phyloP scores from a whole-genome alignment of 2,797 vertebrate genomes.

The Podarcis lilfordi region DNA sequence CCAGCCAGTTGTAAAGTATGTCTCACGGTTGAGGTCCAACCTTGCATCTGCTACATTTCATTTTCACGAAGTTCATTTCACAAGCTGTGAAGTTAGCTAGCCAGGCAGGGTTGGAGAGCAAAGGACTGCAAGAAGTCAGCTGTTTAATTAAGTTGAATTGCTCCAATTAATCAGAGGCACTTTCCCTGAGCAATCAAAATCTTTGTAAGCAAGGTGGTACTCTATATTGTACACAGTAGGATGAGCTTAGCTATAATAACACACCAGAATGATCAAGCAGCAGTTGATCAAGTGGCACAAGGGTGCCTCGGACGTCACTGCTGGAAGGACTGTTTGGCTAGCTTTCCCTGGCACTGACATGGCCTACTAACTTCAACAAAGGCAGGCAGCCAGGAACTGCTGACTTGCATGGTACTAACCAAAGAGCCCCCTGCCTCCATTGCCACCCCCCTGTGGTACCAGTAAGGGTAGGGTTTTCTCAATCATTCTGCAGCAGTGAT shows the following conservation, averaged over 20 bases:
- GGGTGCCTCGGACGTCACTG: too few relatives aligned
- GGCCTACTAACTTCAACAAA: background rate
- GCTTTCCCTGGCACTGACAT: background rate
- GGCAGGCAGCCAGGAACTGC: background rate
- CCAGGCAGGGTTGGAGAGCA: background rate
- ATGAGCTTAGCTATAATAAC: background rate
- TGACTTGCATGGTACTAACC: background rate
- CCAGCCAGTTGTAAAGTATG: background rate
- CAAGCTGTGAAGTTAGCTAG: background rate
- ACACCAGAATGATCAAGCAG: background rate
- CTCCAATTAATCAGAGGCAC: background rate
- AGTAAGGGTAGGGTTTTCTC: background rate
- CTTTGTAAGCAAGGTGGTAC: background rate
- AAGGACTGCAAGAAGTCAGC: background rate
- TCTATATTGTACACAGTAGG: background rate
- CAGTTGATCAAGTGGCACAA: background rate
- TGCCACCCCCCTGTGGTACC: background rate
- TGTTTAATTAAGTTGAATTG: slow-evolving; percentile 4
- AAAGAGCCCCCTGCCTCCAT: background rate
- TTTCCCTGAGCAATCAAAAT: background rate
- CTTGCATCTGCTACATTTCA: background rate
- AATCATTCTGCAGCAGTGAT: background rate
- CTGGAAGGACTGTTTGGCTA: background rate
- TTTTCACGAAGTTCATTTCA: background rate
- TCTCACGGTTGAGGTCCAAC: background rate